Base-by-base conservation (phyloP, 2,888 invertebrate genomes). In the Chironomus tentans region DNA sequence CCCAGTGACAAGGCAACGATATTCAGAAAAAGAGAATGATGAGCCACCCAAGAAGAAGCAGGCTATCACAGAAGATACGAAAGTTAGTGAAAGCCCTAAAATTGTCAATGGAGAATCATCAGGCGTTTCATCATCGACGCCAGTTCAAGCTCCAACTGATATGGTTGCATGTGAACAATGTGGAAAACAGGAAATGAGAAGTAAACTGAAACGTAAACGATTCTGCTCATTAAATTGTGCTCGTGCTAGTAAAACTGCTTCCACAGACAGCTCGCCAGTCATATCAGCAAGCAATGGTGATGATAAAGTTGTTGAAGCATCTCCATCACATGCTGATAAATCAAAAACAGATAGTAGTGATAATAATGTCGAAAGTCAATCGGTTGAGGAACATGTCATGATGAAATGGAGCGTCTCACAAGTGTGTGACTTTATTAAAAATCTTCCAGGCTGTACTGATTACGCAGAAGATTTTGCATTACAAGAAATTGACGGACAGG, bases 401-500 rank as follows among this genome's bases (percentile, higher is more conserved):
- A 79, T 82, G 69, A 83, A 83, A 77, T 84, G 84, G 84, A 84
- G 93, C 89, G 95, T 95, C 21, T 86, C 88, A 47, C 95, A 96
- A 80, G 96, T 96, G 0, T 92, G 91, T 81, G 94, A 95, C 65
- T 93, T 97, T 81, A 94, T 98, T 80, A 89, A 92, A 79, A 91
- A 89, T 79, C 87, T 97, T 77, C 95, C 94, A 0, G 97, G 97
- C 0, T 97, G 97, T 82, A 89, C 91, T 7, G 92, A 93, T 79
- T 97, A 97, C 82, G 97, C 96, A 0, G 96, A 97, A 81, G 97
- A 97, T 82, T 98, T 98, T 85, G 89, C 92, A 12, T 90, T 93
- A 80, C 97, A 98, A 84, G 97, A 97, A 84, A 97, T 98, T 79
- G 98, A 98, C 81, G 97, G 98, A 0, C 96, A 97, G 81, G 97